phyloP scores from a whole-genome alignment of 2,113 vertebrate genomes.

The Muscicapa adusta region DNA sequence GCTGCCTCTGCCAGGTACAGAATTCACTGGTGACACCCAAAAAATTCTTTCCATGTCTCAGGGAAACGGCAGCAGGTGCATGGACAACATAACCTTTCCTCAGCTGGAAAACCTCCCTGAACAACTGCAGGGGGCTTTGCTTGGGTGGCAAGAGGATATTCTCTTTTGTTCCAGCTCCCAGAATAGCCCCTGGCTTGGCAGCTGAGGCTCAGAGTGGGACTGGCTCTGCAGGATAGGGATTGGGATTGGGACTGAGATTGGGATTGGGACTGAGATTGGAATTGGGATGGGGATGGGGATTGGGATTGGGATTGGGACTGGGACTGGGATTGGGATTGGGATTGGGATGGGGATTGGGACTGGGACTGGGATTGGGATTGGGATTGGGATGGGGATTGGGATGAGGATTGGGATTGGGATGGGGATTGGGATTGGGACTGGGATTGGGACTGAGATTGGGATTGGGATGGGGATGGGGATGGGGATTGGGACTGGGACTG shows the following conservation, averaged over 20 bases:
- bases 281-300: not conserved
- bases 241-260: fast-evolving
- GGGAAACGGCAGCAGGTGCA: not conserved
- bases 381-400: not conserved
- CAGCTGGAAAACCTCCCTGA: not conserved
- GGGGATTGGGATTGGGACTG: not conserved
- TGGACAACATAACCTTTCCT: not conserved
- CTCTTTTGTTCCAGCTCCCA: slow-evolving; percentile 29
- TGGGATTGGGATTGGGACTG: no score
- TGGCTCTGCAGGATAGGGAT: not conserved
- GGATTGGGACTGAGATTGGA: not conserved
- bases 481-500: no score
- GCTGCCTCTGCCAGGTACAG: not conserved
- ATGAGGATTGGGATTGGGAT: not conserved
- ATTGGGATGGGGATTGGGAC: not conserved
- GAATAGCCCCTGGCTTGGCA: slow-evolving; percentile 16
- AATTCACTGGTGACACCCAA: not conserved
- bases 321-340: not conserved
- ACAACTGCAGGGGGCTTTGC: slow-evolving; percentile 5
- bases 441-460: not conserved
- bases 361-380: fast-evolving
- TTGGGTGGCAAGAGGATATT: not conserved
- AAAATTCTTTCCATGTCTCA: not conserved
- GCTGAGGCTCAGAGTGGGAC: not conserved
- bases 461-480: no score